A percentile compares a stretch with the other conserved stretches of the same genome.
phyloP scores from a whole-genome alignment of 30 jellyfish, hydroid and myxozoan species.

The Aurelia coerulea region DNA sequence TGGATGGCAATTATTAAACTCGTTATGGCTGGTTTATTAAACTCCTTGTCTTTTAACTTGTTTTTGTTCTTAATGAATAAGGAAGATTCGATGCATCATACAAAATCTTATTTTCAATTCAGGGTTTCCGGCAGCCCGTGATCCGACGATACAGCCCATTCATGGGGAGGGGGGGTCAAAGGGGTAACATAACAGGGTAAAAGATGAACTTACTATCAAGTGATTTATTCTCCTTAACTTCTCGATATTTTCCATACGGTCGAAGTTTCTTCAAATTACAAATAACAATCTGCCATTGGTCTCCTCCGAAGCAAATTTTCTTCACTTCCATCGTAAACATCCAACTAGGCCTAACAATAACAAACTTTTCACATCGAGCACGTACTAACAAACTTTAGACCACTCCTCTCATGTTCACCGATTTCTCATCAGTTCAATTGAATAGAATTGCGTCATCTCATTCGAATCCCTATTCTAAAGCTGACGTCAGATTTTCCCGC shows the following conservation, averaged over 20 bases:
- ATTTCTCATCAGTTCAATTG: neutral
- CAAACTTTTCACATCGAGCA: neutral
- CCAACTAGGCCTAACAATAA: neutral
- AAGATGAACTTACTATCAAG: neutral
- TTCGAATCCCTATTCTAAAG: no score
- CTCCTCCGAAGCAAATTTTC: constrained; percentile 4
- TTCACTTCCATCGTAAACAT: constrained; percentile 20
- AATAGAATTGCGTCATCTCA: no score
- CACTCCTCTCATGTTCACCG: neutral
- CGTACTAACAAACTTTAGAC: neutral
- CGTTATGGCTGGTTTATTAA: no score
- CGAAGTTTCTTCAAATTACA: constrained; percentile 44
- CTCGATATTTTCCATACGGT: constrained; percentile 39
- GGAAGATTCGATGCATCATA: no score
- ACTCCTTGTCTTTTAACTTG: no score
- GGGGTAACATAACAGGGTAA: neutral
- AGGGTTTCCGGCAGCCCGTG: no score
- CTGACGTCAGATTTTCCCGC: no score
- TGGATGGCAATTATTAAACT: no score
- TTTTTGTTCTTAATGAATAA: no score
- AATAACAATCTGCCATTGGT: constrained; percentile 28
- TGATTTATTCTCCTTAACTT: neutral
- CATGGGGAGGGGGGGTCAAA: neutral
- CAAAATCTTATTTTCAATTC: no score
- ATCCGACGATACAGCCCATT: no score